These are phyloP conservation scores for Azemiops feae DNA, from an alignment of 2,113 vertebrate genomes.

Conservation along the genomic window DNA sequence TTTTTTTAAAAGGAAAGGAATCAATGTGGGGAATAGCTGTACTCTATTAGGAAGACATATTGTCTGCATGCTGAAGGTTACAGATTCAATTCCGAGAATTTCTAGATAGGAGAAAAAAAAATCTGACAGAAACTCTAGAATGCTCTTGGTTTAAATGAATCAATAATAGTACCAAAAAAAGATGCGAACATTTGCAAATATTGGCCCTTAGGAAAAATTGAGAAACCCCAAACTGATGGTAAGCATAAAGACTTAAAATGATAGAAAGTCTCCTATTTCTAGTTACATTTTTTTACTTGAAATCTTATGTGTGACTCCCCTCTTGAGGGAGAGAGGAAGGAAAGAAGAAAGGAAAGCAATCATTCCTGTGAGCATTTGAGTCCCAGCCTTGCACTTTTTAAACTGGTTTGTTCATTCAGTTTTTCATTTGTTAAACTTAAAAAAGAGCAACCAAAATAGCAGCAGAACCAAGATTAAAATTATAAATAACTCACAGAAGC, in stretches of 20 bases:
- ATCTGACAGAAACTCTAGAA: not conserved
- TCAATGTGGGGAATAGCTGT: not conserved
- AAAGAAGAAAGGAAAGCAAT: not conserved
- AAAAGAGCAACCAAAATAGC: constrained; percentile 1
- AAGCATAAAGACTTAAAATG: not conserved
- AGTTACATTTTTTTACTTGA: not conserved
- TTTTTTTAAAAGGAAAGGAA: not conserved
- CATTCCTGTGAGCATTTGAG: not conserved
- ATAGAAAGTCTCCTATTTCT: not conserved
- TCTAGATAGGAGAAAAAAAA: not conserved
- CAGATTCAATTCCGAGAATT: not conserved
- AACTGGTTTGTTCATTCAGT: not conserved
- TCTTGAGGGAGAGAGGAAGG: not conserved
- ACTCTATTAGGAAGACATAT: not conserved
- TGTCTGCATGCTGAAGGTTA: not conserved
- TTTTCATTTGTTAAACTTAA: not conserved
- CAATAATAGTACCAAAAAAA: not conserved
- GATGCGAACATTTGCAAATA: not conserved
- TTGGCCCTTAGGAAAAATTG: not conserved
- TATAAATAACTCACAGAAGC: not conserved
- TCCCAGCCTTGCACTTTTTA: not conserved
- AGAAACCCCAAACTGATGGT: not conserved
- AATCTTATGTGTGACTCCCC: not conserved
- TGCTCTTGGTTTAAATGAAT: not conserved
- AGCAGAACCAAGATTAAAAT: not conserved